A percentile compares a stretch with the other conserved stretches of the same genome.
Evolutionary conservation across 2,888 invertebrate genomes (phyloP).

Genomic region (Tetragonula carbonaria): DNA sequence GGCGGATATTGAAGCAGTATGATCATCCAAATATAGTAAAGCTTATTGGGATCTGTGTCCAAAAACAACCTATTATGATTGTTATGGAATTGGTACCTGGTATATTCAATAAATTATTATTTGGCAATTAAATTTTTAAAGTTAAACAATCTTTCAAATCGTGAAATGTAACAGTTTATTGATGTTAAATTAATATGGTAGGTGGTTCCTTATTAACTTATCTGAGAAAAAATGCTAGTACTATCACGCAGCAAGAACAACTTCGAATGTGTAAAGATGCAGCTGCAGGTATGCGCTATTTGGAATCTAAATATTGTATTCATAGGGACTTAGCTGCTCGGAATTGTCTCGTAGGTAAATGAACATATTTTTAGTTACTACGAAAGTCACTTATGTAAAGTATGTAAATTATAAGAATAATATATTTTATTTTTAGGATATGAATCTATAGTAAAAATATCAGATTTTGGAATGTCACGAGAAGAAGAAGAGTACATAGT

Average conservation of each 20-base stretch:
- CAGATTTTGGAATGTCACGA: conserved; percentile 98
- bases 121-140: neutral
- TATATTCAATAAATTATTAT: conserved; percentile 77
- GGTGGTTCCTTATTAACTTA: conserved; percentile 96
- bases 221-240: conserved; percentile 91
- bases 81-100: conserved; percentile 98
- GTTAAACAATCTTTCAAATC: neutral
- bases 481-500: conserved; percentile 99
- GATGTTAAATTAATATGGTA: conserved; percentile 74
- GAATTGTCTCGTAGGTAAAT: conserved; percentile 93
- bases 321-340: conserved; percentile 97
- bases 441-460: conserved; percentile 96
- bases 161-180: conserved; percentile 30
- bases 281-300: conserved; percentile 97
- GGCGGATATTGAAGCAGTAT: conserved; percentile 97
- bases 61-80: conserved; percentile 99
- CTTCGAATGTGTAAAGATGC: conserved; percentile 97
- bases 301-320: conserved; percentile 98
- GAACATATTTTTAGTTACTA: conserved; percentile 9
- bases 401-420: neutral
- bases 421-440: conserved; percentile 85
- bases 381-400: neutral
- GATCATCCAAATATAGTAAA: conserved; percentile 98
- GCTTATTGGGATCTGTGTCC: conserved; percentile 98
- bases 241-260: conserved; percentile 88